These are phyloP conservation scores for Clarias pachynema DNA, from an alignment of 2,797 vertebrate species.

Conservation along the genomic window DNA sequence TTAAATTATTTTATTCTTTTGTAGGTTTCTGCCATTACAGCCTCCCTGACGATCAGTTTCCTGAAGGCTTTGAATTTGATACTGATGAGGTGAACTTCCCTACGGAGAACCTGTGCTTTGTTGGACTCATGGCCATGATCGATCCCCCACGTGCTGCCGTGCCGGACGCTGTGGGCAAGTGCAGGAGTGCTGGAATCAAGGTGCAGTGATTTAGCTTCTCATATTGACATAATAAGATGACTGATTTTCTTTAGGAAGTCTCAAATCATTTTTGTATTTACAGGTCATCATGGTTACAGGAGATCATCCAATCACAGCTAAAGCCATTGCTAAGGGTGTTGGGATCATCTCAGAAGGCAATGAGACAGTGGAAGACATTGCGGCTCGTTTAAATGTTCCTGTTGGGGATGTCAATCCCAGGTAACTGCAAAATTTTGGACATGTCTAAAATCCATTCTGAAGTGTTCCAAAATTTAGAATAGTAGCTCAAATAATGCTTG, in stretches of 20 bases:
- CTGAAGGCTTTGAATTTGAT: conserved; percentile 88
- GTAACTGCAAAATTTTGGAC: conserved; percentile 62
- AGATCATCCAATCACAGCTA: conserved; percentile 96
- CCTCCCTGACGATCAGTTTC: conserved; percentile 89
- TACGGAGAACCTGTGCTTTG: conserved; percentile 90
- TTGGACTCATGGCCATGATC: conserved; percentile 96
- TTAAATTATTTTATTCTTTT: background rate
- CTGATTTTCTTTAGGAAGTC: background rate
- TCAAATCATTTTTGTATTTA: background rate
- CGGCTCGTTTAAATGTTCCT: conserved; percentile 90
- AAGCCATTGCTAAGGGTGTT: conserved; percentile 95
- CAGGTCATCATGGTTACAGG: conserved; percentile 98
- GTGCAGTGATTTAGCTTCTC: conserved; percentile 62
- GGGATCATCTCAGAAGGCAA: conserved; percentile 98
- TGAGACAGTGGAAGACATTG: conserved; percentile 95
- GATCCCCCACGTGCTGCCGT: conserved; percentile 95
- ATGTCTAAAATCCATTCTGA: background rate
- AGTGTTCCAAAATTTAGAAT: background rate
- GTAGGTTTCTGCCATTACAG: conserved; percentile 89
- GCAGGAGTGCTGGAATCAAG: conserved; percentile 96
- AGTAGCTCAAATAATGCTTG: background rate
- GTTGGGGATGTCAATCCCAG: conserved; percentile 91
- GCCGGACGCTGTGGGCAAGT: conserved; percentile 94
- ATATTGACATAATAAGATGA: background rate
- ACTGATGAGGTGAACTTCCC: conserved; percentile 92